Evolutionary conservation across 2,113 vertebrate species (phyloP), one percentile per base, ranked within the genome.

Genomic region (Pelodiscus sinensis): DNA sequence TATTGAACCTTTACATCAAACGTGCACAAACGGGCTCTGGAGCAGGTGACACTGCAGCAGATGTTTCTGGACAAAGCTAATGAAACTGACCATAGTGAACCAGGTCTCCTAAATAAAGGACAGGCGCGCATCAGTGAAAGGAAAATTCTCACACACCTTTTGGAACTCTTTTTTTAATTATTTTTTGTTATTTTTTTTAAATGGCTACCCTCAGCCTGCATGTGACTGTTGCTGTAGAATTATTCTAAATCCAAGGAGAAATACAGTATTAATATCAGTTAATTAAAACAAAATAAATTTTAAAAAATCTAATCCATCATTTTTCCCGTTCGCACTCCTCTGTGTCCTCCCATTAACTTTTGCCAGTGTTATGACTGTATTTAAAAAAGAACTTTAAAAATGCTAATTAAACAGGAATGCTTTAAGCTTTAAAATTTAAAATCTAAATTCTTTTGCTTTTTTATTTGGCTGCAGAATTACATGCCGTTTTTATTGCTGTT

Each of bases 1-100:
- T 99, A 96, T 94, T 99, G 97, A 99, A 99, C 96, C 98, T 99
- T 82, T 99, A 99, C 97, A 99, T 99, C 98, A 99, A 99, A 94
- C 99, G 99, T 29, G 99, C 99, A 96, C 99, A 99, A 84, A 99
- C 98, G 4, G 99, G 99, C 93, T 98, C 99, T 88, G 97, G 98
- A 83, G 98, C 98, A 94, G 97, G 97, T 7, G 99, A 99, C 68
- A 94, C 98, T 10, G 82, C 98, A 71, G 92, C 98, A 90, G 99
- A 99, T 12, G 86, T 98, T 90, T 90, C 98, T 71, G 98, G 98
- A 97, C 98, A 98, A 91, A 99, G 98, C 96, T 98, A 99, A 98
- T 99, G 98, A 98, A 92, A 92, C 90, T 90, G 89, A 78, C 75
- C 52, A 58, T 94, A 96, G 75, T 89, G 89, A 94, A 91, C 94